These are phyloP conservation scores for Palythoa heliodiscus DNA, from an alignment of 92 coral and sea anemone species.

Conservation along the genomic window DNA sequence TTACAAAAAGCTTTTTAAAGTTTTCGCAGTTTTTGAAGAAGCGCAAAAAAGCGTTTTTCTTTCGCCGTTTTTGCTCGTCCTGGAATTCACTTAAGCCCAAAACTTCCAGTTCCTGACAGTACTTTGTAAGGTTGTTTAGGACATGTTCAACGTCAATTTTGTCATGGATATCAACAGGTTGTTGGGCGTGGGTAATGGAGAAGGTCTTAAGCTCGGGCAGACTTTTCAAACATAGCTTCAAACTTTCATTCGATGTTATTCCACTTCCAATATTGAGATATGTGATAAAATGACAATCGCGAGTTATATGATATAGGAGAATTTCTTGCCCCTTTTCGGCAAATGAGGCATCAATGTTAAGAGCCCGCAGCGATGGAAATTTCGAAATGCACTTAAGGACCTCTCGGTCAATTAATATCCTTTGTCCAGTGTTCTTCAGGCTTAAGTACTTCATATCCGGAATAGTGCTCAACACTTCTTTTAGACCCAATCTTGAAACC, in stretches of 20 bases:
- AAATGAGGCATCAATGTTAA: conserved; percentile 15
- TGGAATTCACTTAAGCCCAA: conserved; percentile 64
- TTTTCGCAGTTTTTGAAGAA: conserved; percentile 58
- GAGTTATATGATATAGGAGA: background rate
- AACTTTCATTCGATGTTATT: conserved; percentile 12
- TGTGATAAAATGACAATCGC: conserved; percentile 24
- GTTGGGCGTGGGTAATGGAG: conserved; percentile 60
- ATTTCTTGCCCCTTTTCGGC: conserved; percentile 5
- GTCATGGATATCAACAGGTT: conserved; percentile 46
- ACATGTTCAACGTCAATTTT: conserved; percentile 64
- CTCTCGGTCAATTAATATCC: background rate
- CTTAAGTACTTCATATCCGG: conserved; percentile 32
- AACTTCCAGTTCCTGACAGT: conserved; percentile 67
- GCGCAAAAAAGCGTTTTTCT: conserved; percentile 64
- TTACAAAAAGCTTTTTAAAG: conserved; percentile 61
- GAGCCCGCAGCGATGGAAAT: conserved; percentile 28
- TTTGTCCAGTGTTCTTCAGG: background rate
- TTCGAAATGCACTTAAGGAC: background rate
- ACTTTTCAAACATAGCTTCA: conserved; percentile 62
- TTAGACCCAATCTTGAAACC: conserved; percentile 9
- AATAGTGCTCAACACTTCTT: background rate
- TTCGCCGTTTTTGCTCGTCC: conserved; percentile 62
- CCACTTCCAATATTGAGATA: conserved; percentile 25
- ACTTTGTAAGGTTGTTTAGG: conserved; percentile 54
- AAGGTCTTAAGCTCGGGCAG: conserved; percentile 64